Base-by-base conservation (phyloP, 1,140 invertebrate genomes). In the Hormaphis cornu region DNA sequence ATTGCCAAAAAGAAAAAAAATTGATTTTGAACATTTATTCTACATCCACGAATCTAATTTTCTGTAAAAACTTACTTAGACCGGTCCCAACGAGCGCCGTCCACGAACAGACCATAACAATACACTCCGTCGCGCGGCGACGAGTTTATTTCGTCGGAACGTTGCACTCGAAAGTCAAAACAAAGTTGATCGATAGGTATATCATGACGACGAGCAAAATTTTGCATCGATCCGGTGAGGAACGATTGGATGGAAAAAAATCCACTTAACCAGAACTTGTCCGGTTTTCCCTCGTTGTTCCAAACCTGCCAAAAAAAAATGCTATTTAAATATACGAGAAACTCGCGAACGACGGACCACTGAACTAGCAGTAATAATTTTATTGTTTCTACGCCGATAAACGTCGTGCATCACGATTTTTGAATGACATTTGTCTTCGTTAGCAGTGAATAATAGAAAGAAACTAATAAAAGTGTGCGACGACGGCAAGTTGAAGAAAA, bases 191-290 rank as follows among this genome's bases (percentile, higher is more conserved):
- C 92, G 48, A 96, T 95, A 3, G 93, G 89, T 73, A 94, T 89
- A 74, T 85, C 87, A 73, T 89, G 89, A 75, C 89, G 89, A 70
- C 95, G 80, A 2, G 94, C 93, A 78, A 82, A 96, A 78, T 97
- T 96, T 79, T 97, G 94, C 73, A 92, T 85, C 1, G 89, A 89
- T 3, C 89, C 93, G 9, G 94, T 96, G 16, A 97, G 80, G 78
- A 97, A 97, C 0, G 91, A 91, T 56, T 97, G 93, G 0, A 91
- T 92, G 76, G 96, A 96, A 75, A 90, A 97, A 77, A 97, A 95
- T 10, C 93, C 94, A 0, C 93, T 93, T 5, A 97, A 81, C 95
- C 94, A 97, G 79, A 93, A 95, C 0, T 85, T 86, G 0, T 81
- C 69, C 3, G 93, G 91, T 77, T 91, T 91, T 3, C 89, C 89